Evolutionary conservation across 2,888 invertebrate species (phyloP).

Genomic region (Seira sanloemensis): DNA sequence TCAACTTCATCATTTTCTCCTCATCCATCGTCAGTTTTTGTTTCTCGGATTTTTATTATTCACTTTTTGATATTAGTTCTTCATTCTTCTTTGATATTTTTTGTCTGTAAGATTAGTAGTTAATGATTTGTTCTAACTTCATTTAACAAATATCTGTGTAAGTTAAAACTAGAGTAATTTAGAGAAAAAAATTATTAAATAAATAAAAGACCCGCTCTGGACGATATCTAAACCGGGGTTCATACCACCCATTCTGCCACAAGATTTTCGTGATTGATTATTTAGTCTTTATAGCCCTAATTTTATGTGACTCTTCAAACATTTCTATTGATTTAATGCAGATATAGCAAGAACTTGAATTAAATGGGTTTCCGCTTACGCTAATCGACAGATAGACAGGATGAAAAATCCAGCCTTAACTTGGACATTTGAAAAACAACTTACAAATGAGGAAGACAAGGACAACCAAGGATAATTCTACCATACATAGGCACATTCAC

Average conservation of each 20-base stretch:
- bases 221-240: slow-evolving; percentile 30
- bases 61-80: too few relatives aligned
- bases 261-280: slow-evolving; percentile 36
- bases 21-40: too few relatives aligned
- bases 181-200: too few relatives aligned
- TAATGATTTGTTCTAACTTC: too few relatives aligned
- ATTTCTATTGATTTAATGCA: not conserved
- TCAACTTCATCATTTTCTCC: too few relatives aligned
- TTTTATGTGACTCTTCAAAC: slow-evolving; percentile 19
- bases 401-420: slow-evolving; percentile 5
- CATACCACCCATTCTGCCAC: slow-evolving; percentile 24
- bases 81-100: too few relatives aligned
- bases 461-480: slow-evolving; percentile 10
- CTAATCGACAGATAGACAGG: not conserved
- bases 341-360: not conserved
- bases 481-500: slow-evolving; percentile 32
- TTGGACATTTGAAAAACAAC: not conserved
- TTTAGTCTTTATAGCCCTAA: slow-evolving; percentile 14
- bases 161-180: too few relatives aligned
- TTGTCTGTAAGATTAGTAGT: too few relatives aligned
- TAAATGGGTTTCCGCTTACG: slow-evolving; percentile 25
- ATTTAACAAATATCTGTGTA: too few relatives aligned
- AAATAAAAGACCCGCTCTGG: slow-evolving; percentile 29
- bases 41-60: too few relatives aligned
- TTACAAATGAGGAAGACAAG: not conserved